Evolutionary conservation across 2,888 invertebrate genomes (phyloP).

Genomic region (Dynastes hyllus): DNA sequence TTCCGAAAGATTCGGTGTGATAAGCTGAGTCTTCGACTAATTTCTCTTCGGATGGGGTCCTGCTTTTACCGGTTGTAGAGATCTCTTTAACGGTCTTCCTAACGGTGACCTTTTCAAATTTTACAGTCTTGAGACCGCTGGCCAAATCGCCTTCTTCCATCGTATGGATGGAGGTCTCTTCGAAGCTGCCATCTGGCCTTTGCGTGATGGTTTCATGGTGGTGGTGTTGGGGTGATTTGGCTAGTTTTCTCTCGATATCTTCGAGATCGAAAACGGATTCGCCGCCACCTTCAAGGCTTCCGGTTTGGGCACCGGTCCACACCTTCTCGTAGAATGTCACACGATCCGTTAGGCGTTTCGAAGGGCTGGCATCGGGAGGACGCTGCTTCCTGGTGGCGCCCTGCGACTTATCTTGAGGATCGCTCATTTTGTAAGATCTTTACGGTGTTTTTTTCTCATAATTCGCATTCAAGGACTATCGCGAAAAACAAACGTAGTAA

Average conservation of each 20-base stretch:
- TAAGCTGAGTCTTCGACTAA: constrained; percentile 76
- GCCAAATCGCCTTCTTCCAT: constrained; percentile 80
- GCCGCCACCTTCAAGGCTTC: constrained; percentile 57
- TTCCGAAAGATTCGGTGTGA: constrained; percentile 73
- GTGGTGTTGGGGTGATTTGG: constrained; percentile 50
- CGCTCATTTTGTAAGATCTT: constrained; percentile 55
- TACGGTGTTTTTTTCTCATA: constrained; percentile 32
- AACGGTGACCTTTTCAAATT: constrained; percentile 82
- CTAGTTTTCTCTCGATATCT: constrained; percentile 75
- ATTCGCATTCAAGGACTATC: not conserved
- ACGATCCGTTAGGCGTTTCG: constrained; percentile 79
- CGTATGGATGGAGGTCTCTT: constrained; percentile 73
- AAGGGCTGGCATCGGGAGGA: constrained; percentile 62
- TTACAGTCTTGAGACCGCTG: constrained; percentile 79
- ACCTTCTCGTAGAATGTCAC: constrained; percentile 88
- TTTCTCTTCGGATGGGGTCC: constrained; percentile 75
- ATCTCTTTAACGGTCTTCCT: constrained; percentile 78
- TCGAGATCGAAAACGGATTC: constrained; percentile 65
- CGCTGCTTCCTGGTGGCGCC: constrained; percentile 60
- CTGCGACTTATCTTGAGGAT: constrained; percentile 61
- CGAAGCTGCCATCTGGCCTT: constrained; percentile 51
- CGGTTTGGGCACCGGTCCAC: constrained; percentile 74
- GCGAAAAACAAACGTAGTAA: not conserved
- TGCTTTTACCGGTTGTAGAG: constrained; percentile 63
- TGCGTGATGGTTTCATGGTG: not conserved